Base-by-base conservation (phyloP, 2,797 vertebrate genomes). In the Saxicola maurus region DNA sequence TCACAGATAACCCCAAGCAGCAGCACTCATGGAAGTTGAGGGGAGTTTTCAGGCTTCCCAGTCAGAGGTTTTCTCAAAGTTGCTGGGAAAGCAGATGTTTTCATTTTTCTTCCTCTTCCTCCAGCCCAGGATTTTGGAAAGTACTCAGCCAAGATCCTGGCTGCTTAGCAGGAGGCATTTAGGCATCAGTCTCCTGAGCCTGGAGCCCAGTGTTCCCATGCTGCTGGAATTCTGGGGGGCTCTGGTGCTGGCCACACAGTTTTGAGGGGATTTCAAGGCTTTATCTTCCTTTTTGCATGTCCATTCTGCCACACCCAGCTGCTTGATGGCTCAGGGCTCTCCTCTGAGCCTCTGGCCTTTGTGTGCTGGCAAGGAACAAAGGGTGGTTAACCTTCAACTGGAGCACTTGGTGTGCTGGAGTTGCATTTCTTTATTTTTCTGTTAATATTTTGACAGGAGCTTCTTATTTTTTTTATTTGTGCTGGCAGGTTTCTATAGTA, bases 401-500 rank as follows among this genome's bases (percentile, higher is more conserved):
- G 35, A 85, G 65, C 38, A 17, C 40, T 86, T 51, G 30, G 3
- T 35, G 10, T 79, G 68, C 65, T 51, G 7, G 9, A 60, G 42
- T 72, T 59, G 4, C 5, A 3, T 75, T 83, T 72, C 74, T 91
- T 62, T 92, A 35, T 90, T 85, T 85, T 91, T 55, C 65, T 75
- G 43, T 37, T 87, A 51, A n/a, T 77, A 43, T 80, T 91, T 92
- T 84, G 74, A 65, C 86, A 78, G 27, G 60, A 61, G 33, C 3
- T 13, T 13, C 5, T 67, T 43, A 13, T 20, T 49, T 30, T 25
- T 40, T 31, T 64, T 31, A 20, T 76, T 65, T 69, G 28, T 65
- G 38, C 57, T 89, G 71, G 4, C 5, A 5, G 46, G 65, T 94
- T 92, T 68, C 91, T 91, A 64, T 82, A 87, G 86, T 89, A 93